A percentile compares a stretch with the other conserved stretches of the same genome.
phyloP scores from a whole-genome alignment of 1,140 invertebrate species.

The Subanguina moxae region DNA sequence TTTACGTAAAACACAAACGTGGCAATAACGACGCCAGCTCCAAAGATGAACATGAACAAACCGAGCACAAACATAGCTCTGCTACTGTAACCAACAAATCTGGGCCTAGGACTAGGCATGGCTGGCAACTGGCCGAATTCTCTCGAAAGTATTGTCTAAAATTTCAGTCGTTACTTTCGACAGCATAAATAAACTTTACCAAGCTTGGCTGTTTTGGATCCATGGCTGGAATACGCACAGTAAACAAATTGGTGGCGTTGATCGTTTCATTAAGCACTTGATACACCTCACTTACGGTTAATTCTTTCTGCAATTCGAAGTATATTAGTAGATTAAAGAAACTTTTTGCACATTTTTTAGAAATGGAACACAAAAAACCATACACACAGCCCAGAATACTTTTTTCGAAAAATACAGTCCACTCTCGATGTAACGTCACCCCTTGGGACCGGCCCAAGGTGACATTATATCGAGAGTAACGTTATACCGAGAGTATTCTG shows the following conservation, averaged over 20 bases:
- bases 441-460: no score
- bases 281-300: no score
- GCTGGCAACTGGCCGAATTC: conserved; percentile 2
- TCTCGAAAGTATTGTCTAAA: neutral
- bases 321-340: no score
- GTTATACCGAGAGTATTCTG: no score
- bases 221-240: neutral
- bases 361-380: no score
- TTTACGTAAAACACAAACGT: conserved; percentile 39
- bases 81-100: conserved; percentile 28
- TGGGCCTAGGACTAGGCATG: conserved; percentile 11
- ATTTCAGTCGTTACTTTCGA: neutral
- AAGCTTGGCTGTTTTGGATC: neutral
- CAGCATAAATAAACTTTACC: neutral
- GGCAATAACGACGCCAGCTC: conserved; percentile 27
- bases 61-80: conserved; percentile 35
- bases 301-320: no score
- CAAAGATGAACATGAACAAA: conserved; percentile 42
- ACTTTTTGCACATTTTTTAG: no score
- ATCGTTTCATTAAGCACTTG: no score
- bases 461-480: no score
- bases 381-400: no score
- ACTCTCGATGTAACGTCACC: no score
- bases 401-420: no score
- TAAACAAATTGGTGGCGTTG: neutral